Percentiles rank a stretch among this genome's conserved stretches.
Conservation (phyloP, 2,113 vertebrate genomes). For the Australoheros scitulus region DNA sequence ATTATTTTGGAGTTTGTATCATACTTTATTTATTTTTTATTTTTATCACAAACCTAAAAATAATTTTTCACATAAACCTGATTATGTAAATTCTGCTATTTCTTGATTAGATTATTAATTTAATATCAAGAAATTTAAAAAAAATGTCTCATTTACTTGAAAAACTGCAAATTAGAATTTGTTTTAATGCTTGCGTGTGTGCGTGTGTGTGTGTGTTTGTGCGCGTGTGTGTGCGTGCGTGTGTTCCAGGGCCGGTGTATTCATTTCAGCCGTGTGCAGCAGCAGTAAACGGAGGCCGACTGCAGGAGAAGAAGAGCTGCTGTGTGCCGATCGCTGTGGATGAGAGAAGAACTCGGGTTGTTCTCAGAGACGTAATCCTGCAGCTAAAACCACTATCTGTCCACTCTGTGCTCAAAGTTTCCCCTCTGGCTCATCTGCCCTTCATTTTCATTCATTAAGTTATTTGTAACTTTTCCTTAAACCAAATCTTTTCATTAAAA, state of each 20-base stretch:
- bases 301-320: background rate
- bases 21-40: background rate
- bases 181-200: background rate
- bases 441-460: constrained; percentile 17
- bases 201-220: constrained; percentile 1
- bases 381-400: constrained; percentile 42
- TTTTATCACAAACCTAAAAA: background rate
- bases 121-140: background rate
- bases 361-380: constrained; percentile 2
- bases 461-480: constrained; percentile 18
- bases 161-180: background rate
- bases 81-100: background rate
- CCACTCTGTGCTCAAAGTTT: constrained; percentile 34
- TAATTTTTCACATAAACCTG: background rate
- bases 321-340: constrained; percentile 14
- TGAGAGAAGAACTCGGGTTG: constrained; percentile 29
- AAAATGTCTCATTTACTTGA: rapidly evolving
- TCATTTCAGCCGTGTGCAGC: constrained; percentile 88
- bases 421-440: background rate
- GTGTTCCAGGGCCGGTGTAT: constrained; percentile 90
- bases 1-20: rapidly evolving
- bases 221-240: constrained; percentile 5
- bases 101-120: rapidly evolving
- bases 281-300: constrained; percentile 69
- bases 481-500: background rate